A percentile compares a stretch with the other conserved stretches of the same genome.
These are phyloP conservation scores for Disparrhopalites patrizii DNA, from an alignment of 2,888 invertebrate species.

Conservation along the genomic window DNA sequence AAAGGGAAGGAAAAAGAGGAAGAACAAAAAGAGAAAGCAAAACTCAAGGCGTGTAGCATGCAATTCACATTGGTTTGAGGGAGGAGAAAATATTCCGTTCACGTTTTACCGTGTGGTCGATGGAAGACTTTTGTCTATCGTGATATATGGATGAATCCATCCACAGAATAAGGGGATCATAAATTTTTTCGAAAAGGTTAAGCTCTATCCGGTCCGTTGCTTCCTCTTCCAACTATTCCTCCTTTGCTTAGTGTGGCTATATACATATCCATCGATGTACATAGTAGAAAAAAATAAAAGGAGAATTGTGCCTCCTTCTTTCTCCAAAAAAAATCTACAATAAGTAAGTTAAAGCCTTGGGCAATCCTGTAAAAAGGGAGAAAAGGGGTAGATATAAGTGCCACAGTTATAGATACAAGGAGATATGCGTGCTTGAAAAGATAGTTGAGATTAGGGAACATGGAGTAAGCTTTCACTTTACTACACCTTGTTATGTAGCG, in stretches of 20 bases:
- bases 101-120: slow-evolving; percentile 37
- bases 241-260: neutral
- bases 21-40: slow-evolving; percentile 2
- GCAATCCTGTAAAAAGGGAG: no score
- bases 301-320: neutral
- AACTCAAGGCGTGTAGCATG: neutral
- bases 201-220: slow-evolving; percentile 26
- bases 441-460: neutral
- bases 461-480: neutral
- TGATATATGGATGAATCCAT: slow-evolving; percentile 44
- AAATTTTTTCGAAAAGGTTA: slow-evolving; percentile 41
- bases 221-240: neutral
- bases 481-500: neutral
- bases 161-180: slow-evolving; percentile 41
- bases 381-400: no score
- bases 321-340: neutral
- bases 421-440: neutral
- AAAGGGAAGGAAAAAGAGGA: no score
- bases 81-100: slow-evolving; percentile 29
- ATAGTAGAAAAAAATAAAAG: neutral
- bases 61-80: slow-evolving; percentile 14
- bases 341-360: neutral
- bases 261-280: no score
- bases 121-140: slow-evolving; percentile 39
- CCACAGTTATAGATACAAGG: neutral